Evolutionary conservation across 2,113 vertebrate species (phyloP).

Genomic region (Aramus guarauna): DNA sequence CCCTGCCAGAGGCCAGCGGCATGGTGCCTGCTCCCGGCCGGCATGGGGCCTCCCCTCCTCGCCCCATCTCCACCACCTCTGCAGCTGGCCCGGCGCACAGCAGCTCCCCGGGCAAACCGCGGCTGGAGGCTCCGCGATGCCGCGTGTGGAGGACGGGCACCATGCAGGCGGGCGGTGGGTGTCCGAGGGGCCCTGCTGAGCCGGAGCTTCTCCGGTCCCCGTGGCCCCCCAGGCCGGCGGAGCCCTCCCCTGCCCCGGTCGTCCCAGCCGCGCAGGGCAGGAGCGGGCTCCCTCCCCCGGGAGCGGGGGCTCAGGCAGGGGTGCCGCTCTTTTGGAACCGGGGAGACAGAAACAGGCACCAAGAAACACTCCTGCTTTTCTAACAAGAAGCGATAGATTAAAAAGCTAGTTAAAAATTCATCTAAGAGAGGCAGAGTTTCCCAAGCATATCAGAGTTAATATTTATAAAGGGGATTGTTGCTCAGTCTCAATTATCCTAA

Average conservation of each 20-base stretch:
- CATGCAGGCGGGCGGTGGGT: neutral
- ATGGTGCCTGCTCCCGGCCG: neutral
- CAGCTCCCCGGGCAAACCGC: neutral
- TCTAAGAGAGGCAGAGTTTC: conserved; percentile 64
- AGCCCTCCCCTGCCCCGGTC: neutral
- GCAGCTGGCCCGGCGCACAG: neutral
- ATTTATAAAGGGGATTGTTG: conserved; percentile 74
- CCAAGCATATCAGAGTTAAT: conserved; percentile 77
- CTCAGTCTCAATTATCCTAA: conserved; percentile 72
- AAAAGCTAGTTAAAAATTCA: conserved; percentile 77
- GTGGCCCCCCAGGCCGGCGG: rapidly evolving
- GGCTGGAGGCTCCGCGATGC: neutral
- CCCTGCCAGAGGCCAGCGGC: neutral
- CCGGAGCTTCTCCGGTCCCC: neutral
- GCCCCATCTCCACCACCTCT: neutral
- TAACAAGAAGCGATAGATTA: conserved; percentile 59
- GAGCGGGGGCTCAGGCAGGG: rapidly evolving
- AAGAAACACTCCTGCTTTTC: conserved; percentile 23
- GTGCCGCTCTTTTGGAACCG: neutral
- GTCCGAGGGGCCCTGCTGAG: neutral
- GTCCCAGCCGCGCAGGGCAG: neutral
- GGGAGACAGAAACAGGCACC: neutral
- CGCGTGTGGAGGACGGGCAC: rapidly evolving
- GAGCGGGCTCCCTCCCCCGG: neutral
- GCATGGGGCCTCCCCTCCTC: neutral